Conservation (phyloP, 2,888 invertebrate species). For the Muscina levida region DNA sequence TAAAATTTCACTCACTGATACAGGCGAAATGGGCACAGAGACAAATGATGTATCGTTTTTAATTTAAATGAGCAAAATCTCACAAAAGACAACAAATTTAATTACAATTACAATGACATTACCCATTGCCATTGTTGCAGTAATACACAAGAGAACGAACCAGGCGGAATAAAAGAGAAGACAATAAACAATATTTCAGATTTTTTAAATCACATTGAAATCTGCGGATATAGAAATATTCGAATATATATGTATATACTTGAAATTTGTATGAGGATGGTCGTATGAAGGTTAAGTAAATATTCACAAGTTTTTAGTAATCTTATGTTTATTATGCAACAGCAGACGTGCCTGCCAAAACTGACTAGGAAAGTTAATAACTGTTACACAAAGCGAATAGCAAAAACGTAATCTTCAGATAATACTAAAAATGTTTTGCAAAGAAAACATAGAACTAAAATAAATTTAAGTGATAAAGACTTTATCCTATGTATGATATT, state of each 20-base stretch:
- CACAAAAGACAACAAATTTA: conserved; percentile 53
- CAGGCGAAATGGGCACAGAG: background rate
- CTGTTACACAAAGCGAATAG: too few species aligned
- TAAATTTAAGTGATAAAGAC: too few species aligned
- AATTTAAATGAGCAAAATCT: conserved; percentile 50
- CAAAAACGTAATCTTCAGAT: too few species aligned
- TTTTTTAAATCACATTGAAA: conserved; percentile 4
- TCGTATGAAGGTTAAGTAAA: too few species aligned
- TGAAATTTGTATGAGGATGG: background rate
- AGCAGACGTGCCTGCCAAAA: too few species aligned
- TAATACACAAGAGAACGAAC: background rate
- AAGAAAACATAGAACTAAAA: too few species aligned
- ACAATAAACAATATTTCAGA: conserved; percentile 26
- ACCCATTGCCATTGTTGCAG: conserved; percentile 4
- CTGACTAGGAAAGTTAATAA: too few species aligned
- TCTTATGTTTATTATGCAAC: too few species aligned
- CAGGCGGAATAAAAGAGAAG: background rate
- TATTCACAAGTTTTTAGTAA: too few species aligned
- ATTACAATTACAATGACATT: conserved; percentile 42
- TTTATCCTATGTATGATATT: too few species aligned
- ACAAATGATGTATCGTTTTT: conserved; percentile 30
- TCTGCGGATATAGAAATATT: background rate
- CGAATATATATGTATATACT: background rate
- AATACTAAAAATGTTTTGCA: too few species aligned
- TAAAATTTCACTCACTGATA: background rate